Base-by-base conservation (phyloP, 2,797 vertebrate genomes). In the Sparidentex hasta region DNA sequence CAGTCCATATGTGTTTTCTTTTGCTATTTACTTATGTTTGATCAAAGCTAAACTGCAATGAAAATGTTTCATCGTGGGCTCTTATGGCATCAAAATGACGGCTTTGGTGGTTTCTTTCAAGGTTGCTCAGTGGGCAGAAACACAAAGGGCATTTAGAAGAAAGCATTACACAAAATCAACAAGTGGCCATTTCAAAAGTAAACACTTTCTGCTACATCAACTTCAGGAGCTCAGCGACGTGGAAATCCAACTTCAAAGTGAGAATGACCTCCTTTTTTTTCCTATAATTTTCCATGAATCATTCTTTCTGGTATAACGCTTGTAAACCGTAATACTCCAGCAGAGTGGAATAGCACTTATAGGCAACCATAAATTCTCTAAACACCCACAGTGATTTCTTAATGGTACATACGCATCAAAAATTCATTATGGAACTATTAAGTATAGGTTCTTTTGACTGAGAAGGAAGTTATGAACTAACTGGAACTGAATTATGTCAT, bases 381-480 rank as follows among this genome's bases (percentile, higher is more conserved):
- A 83, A 74, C 87, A 90, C 86, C 91, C 83, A 77, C 88, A 85
- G 59, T 79, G 78, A 85, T 86, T 83, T 81, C 73, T 83, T 86
- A 90, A 89, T 72, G 81, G 76, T 71, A 82, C 79, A 77, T 74
- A 72, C 69, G 79, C 78, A 87, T 85, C 41, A 74, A 57, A 86
- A 77, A 81, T 59, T 69, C 64, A 88, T 76, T 82, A 78, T 80
- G 79, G 88, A 90, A 89, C 78, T 80, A 78, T 84, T 84, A 89
- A 87, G 77, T 84, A 73, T 75, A 67, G 80, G 54, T 80, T 86
- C 18, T 73, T 74, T 86, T 79, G 71, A 86, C 78, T 57, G n/a
- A 80, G 70, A 79, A 64, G 87, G 90, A 91, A 92, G 89, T 81
- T 86, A 85, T 85, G 88, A 92, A 91, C 84, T 70, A 89, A 91